Base-by-base conservation (phyloP, 2,888 invertebrate genomes). In the Mythimna loreyi region DNA sequence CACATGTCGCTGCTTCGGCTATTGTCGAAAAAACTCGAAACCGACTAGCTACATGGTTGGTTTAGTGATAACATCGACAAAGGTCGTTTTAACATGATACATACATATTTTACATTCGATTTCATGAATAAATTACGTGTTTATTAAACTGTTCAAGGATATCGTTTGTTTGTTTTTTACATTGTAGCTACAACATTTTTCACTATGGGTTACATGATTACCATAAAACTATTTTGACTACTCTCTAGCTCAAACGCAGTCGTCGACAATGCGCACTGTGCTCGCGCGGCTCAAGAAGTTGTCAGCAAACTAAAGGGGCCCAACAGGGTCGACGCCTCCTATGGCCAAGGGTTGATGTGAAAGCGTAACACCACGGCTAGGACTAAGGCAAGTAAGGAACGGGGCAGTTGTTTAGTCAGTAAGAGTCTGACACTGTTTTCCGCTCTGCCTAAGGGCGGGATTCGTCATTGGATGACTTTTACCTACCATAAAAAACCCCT, bases 1-100 rank as follows among this genome's bases (percentile, higher is more conserved):
- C 95, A 94, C 86, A 90, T 94, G 93, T 94, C 88, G 91, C 85
- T 89, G 88, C 88, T 86, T 87, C 82, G 82, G 83, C 91, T 89
- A 91, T 93, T 93, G 93, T 94, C 88, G 79, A 90, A 92, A 89
- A 89, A 91, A 88, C 85, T 87, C 80, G 82, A 89, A 90, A 89
- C 87, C 77, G 86, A 89, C 88, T 88, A 82, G 87, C 85, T 85
- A 88, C 87, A 89, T 83, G 86, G 86, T 88, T 87, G 86, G 75
- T 86, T 85, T 82, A 80, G 82, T 82, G 91, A 92, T 91, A 90
- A 80, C 84, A 91, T 91, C 90, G 75, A 85, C 83, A 82, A 74
- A 80, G 75, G 72, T 80, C 72, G 83, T 80, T 84, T 85, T 73
- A 80, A 76, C 83, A 81, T 78, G 77, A 81, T 72, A 77, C 76